Base-by-base conservation (phyloP, 2,113 vertebrate species). In the Manacus vitellinus region DNA sequence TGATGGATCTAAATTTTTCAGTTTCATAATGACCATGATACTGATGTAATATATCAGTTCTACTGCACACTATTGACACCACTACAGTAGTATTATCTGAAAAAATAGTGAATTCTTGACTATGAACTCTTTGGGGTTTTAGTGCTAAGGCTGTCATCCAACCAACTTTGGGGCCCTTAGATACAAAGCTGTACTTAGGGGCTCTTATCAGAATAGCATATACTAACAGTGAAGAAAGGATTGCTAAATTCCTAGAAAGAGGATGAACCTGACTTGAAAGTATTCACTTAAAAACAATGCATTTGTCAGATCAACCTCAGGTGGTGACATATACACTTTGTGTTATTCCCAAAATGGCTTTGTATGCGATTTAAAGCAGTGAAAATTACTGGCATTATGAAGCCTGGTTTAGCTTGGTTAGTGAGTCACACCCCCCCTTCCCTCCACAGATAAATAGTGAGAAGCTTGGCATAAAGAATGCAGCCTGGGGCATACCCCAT, bases 401-500 rank as follows among this genome's bases (percentile, higher is more conserved):
- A 95, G 92, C 73, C 95, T 95, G 96, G 70, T 97, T 94, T 97
- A 96, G 96, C 96, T 97, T 96, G 97, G 95, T 96, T 88, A 95
- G 92, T 94, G 92, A 96, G 44, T 82, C 59, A 75, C 33, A 49
- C 79, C 63, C 85, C 6, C 10, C 14, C 47, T 43, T 68, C 63
- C 56, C 41, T 96, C 92, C 94, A 89, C 96, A 62, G 97, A 97
- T 97, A 98, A 98, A 98, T 98, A 98, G 96, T 91, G 97, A 97
- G 97, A 97, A 97, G 95, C 95, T 97, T 97, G 95, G 95, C 97
- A 97, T 98, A 98, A 98, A 98, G 97, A 98, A 98, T 21, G 59
- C 95, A 97, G 98, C 98, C 98, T 96, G 96, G 97, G 97, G 98
- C 98, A 97, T 97, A 98, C 89, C 88, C 96, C 97, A 98, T 98